Evolutionary conservation across 2,888 invertebrate genomes (phyloP).

Genomic region (Macaria liturata): DNA sequence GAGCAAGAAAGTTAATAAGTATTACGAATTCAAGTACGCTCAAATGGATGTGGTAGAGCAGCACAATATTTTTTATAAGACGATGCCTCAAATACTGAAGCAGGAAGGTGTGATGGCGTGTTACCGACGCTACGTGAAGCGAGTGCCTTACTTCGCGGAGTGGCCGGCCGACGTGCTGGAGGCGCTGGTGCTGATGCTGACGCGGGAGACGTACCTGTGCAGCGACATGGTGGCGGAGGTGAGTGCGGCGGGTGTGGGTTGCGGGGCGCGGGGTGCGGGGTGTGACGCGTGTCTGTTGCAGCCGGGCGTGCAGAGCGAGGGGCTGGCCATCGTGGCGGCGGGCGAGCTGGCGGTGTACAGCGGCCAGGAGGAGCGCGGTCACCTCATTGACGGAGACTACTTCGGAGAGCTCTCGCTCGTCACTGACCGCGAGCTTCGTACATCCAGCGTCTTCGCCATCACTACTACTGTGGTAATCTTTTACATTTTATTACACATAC

Average conservation of each 20-base stretch:
- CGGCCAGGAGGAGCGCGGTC: slow-evolving; percentile 36
- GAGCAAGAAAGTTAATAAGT: neutral
- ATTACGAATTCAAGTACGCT: neutral
- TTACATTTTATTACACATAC: no score
- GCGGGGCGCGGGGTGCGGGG: neutral
- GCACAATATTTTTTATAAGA: neutral
- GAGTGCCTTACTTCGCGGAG: slow-evolving; percentile 1
- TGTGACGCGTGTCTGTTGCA: slow-evolving; percentile 21
- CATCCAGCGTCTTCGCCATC: slow-evolving; percentile 39
- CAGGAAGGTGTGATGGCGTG: neutral
- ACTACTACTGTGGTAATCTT: slow-evolving; percentile 38
- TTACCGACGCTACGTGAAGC: neutral
- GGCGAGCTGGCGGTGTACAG: slow-evolving; percentile 46
- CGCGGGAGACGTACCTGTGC: slow-evolving; percentile 1
- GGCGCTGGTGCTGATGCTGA: neutral
- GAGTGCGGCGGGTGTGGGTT: neutral
- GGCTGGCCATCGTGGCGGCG: slow-evolving; percentile 40
- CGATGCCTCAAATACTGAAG: neutral
- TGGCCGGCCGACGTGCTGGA: slow-evolving; percentile 1
- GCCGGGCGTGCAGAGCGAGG: slow-evolving; percentile 42
- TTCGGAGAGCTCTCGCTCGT: slow-evolving; percentile 48
- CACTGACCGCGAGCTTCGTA: slow-evolving; percentile 42
- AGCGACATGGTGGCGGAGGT: slow-evolving; percentile 7
- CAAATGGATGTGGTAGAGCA: neutral
- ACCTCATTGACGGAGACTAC: slow-evolving; percentile 48